Evolutionary conservation across 2,797 vertebrate genomes (phyloP).

Genomic region (Eulemur mongoz): DNA sequence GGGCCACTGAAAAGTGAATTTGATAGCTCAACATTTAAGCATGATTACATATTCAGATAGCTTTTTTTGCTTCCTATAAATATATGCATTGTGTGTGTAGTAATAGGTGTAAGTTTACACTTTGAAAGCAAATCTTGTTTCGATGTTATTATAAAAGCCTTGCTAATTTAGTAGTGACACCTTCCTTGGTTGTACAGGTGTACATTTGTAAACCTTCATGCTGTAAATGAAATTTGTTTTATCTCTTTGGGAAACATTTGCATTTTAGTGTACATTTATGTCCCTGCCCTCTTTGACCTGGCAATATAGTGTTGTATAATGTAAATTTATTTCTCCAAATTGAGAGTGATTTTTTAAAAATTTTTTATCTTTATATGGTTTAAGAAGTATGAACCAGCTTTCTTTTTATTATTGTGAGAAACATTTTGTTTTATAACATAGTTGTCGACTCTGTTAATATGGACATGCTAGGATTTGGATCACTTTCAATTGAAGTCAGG

Average conservation of each 20-base stretch:
- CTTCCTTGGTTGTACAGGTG: slow-evolving; percentile 99
- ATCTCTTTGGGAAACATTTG: slow-evolving; percentile 92
- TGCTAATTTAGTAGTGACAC: slow-evolving; percentile 97
- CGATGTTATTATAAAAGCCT: slow-evolving; percentile 94
- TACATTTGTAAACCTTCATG: slow-evolving; percentile 99
- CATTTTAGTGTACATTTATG: slow-evolving; percentile 99
- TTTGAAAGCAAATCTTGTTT: slow-evolving; percentile 91
- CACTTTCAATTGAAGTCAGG: slow-evolving; percentile 85
- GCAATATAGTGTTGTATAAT: slow-evolving; percentile 99
- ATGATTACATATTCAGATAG: slow-evolving; percentile 92
- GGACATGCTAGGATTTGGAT: slow-evolving; percentile 90
- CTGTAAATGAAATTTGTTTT: slow-evolving; percentile 99
- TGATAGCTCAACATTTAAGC: slow-evolving; percentile 91
- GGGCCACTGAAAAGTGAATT: slow-evolving; percentile 89
- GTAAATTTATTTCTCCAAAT: slow-evolving; percentile 96
- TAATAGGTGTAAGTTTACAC: slow-evolving; percentile 98
- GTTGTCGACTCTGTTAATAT: slow-evolving; percentile 93
- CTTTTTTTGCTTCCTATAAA: slow-evolving; percentile 94
- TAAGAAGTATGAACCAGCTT: slow-evolving; percentile 89
- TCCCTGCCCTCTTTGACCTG: slow-evolving; percentile 89
- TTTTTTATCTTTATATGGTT: slow-evolving; percentile 94
- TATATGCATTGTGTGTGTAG: slow-evolving; percentile 98
- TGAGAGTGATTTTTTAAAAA: slow-evolving; percentile 94
- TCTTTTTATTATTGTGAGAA: slow-evolving; percentile 95
- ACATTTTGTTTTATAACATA: slow-evolving; percentile 95